Evolutionary conservation across 2,888 invertebrate species (phyloP).

Genomic region (Nemurella pictetii): DNA sequence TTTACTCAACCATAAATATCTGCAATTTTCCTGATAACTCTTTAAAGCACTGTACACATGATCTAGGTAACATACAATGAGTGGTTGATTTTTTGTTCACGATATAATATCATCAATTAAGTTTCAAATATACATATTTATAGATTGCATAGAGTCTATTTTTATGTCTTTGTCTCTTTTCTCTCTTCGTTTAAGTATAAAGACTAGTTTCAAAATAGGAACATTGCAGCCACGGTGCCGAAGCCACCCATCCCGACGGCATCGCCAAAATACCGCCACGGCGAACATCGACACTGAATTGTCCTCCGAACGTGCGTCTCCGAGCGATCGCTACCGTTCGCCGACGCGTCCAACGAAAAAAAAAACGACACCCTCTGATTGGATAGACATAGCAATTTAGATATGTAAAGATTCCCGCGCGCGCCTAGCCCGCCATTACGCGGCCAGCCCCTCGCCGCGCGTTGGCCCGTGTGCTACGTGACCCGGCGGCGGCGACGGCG

Average conservation of each 20-base stretch:
- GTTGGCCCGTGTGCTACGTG: constrained; percentile 53
- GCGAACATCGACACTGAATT: constrained; percentile 12
- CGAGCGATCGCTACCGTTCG: constrained; percentile 12
- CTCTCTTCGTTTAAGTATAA: constrained; percentile 41
- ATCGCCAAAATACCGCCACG: constrained; percentile 15
- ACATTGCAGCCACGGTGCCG: constrained; percentile 51
- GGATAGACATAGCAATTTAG: constrained; percentile 31
- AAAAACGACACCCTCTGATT: too few relatives aligned
- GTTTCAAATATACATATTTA: constrained; percentile 27
- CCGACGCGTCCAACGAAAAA: constrained; percentile 35
- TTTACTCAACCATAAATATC: background rate
- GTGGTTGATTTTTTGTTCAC: constrained; percentile 11
- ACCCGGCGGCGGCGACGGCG: constrained; percentile 48
- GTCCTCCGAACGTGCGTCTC: constrained; percentile 3
- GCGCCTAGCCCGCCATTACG: constrained; percentile 53
- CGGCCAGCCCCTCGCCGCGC: constrained; percentile 73
- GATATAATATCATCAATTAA: constrained; percentile 16
- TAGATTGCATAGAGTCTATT: constrained; percentile 23
- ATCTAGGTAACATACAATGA: constrained; percentile 21
- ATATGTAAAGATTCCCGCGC: constrained; percentile 35
- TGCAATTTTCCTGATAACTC: constrained; percentile 9
- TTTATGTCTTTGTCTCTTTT: constrained; percentile 32
- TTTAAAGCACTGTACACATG: constrained; percentile 19
- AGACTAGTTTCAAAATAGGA: constrained; percentile 58
- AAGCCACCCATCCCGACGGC: constrained; percentile 18